These are phyloP conservation scores for Beris chalybata DNA, from an alignment of 2,888 invertebrate species.

Conservation along the genomic window DNA sequence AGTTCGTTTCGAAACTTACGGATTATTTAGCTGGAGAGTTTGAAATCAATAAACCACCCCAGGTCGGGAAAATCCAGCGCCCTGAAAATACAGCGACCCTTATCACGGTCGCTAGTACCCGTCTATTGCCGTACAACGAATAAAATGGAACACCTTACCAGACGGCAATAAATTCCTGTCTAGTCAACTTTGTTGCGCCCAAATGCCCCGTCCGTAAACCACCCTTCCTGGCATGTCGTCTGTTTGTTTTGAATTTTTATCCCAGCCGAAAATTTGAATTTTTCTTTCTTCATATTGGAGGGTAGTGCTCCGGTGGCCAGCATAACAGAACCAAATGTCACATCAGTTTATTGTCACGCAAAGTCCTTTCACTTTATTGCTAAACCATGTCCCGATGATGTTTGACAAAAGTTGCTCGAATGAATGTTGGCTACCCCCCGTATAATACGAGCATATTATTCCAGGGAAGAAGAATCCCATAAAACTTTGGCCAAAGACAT, in stretches of 20 bases:
- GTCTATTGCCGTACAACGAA: not conserved
- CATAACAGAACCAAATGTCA: slow-evolving; percentile 9
- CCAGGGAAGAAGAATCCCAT: not conserved
- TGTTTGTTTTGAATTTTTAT: slow-evolving; percentile 16
- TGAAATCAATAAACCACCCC: too few species aligned
- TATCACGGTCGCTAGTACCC: too few species aligned
- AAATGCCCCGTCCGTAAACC: not conserved
- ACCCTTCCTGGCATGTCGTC: not conserved
- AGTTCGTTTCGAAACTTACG: too few species aligned
- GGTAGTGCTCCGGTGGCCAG: not conserved
- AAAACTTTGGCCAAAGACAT: slow-evolving; percentile 13
- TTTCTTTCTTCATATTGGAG: not conserved
- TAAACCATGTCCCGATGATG: not conserved
- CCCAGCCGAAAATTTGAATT: slow-evolving; percentile 3
- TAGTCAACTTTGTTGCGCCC: slow-evolving; percentile 23
- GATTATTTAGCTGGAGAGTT: too few species aligned
- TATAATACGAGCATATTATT: not conserved
- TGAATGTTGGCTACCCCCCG: not conserved
- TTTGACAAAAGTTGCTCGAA: slow-evolving; percentile 2
- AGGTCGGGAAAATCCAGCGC: too few species aligned
- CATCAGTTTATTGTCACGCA: slow-evolving; percentile 22
- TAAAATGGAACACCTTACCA: slow-evolving; percentile 13
- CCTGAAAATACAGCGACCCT: too few species aligned
- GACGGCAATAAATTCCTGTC: slow-evolving; percentile 19
- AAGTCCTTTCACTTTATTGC: slow-evolving; percentile 7